A percentile compares a stretch with the other conserved stretches of the same genome.
phyloP scores from a whole-genome alignment of 2,797 vertebrate genomes.

The Falco peregrinus region DNA sequence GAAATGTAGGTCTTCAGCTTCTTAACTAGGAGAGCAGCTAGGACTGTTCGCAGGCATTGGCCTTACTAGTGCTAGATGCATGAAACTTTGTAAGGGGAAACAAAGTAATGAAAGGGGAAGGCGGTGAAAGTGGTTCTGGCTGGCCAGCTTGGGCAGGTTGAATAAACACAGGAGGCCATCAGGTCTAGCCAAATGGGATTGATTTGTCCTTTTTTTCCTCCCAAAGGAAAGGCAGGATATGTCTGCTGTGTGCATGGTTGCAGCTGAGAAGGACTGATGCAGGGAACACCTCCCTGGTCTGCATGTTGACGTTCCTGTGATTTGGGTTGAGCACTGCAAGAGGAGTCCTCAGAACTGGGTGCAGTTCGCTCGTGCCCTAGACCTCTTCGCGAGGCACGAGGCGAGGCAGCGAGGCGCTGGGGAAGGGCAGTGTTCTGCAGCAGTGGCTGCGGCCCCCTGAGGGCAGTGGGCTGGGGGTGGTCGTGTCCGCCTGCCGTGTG shows the following conservation, averaged over 20 bases:
- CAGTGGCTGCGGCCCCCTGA: fast-evolving
- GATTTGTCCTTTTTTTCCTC: fast-evolving
- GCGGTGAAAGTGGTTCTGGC: neutral
- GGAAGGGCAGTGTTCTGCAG: neutral
- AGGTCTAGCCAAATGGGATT: neutral
- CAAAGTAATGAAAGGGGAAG: neutral
- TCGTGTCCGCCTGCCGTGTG: fast-evolving
- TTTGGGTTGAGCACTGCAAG: neutral
- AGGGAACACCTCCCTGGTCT: too few relatives aligned
- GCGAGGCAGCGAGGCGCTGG: neutral
- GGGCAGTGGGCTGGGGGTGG: neutral
- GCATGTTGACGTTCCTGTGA: too few relatives aligned
- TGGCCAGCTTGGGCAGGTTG: neutral
- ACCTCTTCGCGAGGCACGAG: neutral
- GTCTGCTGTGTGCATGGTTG: neutral
- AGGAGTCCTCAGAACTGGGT: too few relatives aligned
- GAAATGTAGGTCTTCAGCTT: neutral
- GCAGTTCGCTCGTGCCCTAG: neutral
- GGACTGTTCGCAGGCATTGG: neutral
- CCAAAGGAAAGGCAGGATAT: neutral
- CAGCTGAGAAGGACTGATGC: neutral
- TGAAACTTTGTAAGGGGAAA: neutral
- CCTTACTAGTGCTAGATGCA: neutral
- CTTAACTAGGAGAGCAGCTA: neutral
- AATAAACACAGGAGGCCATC: neutral